Percentiles rank a stretch among this genome's conserved stretches.
phyloP scores from a whole-genome alignment of 2,797 vertebrate species.

The Moxostoma hubbsi region DNA sequence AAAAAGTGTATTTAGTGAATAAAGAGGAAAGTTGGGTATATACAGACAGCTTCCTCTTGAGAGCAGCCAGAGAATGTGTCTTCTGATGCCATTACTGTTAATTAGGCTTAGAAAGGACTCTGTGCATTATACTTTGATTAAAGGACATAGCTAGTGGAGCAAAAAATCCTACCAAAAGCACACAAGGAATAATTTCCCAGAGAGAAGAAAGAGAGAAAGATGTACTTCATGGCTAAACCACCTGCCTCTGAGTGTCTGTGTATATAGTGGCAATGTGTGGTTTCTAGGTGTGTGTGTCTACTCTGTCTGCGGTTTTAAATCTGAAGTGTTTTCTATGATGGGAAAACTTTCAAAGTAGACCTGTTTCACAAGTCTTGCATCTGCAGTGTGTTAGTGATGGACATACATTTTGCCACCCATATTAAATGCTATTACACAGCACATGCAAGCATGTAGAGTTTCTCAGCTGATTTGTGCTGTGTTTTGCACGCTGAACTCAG shows the following conservation, averaged over 20 bases:
- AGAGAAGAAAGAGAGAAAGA: conserved; percentile 6
- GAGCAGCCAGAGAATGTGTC: background rate
- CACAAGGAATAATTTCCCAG: background rate
- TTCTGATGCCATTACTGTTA: conserved; percentile 24
- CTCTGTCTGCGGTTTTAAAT: background rate
- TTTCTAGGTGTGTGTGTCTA: background rate
- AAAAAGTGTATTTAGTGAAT: background rate
- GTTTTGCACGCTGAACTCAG: conserved; percentile 4
- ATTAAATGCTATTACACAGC: background rate
- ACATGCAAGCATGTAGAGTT: background rate
- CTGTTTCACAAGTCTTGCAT: background rate
- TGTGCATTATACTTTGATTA: conserved; percentile 20
- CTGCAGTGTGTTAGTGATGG: too few relatives aligned
- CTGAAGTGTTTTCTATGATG: background rate
- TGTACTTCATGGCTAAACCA: conserved; percentile 5
- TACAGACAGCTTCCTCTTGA: background rate
- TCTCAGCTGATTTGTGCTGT: background rate
- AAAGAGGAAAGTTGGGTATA: conserved; percentile 1
- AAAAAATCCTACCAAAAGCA: conserved; percentile 18
- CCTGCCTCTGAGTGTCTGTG: background rate
- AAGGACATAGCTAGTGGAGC: conserved; percentile 28
- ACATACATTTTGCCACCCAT: background rate
- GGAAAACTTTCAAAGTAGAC: background rate
- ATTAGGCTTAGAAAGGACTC: conserved; percentile 10
- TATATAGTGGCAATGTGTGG: background rate